Conservation (phyloP, 2,888 invertebrate genomes). For the Odontothrips loti region DNA sequence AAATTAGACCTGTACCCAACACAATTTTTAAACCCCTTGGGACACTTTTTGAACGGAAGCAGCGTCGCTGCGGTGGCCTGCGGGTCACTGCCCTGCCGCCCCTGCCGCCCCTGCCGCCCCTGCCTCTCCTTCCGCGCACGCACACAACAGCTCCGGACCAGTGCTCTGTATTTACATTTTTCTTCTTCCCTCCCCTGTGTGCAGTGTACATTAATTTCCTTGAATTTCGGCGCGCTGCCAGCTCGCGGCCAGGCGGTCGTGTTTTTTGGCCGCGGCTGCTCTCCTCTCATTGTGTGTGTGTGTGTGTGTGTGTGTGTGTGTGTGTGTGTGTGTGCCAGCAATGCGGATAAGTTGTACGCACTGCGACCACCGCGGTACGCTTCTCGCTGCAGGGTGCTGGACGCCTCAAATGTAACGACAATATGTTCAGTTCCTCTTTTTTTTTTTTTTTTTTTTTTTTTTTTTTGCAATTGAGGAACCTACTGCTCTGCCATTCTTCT, state of each 20-base stretch:
- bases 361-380: neutral
- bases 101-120: neutral
- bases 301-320: neutral
- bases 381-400: neutral
- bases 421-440: neutral
- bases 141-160: neutral
- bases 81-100: too few relatives aligned
- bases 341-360: neutral
- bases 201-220: conserved; percentile 13
- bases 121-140: neutral
- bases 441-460: neutral
- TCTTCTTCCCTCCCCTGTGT: neutral
- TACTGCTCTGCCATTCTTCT: neutral
- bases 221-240: neutral
- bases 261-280: neutral
- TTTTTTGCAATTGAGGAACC: neutral
- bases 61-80: too few relatives aligned
- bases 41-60: too few relatives aligned
- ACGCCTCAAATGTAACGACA: neutral
- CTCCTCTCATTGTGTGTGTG: neutral
- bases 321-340: neutral
- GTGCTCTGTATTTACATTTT: neutral
- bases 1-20: neutral
- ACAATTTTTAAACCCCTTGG: too few relatives aligned
- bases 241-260: neutral